These are phyloP conservation scores for Pica pica DNA, from an alignment of 2,113 vertebrate species.

Conservation along the genomic window DNA sequence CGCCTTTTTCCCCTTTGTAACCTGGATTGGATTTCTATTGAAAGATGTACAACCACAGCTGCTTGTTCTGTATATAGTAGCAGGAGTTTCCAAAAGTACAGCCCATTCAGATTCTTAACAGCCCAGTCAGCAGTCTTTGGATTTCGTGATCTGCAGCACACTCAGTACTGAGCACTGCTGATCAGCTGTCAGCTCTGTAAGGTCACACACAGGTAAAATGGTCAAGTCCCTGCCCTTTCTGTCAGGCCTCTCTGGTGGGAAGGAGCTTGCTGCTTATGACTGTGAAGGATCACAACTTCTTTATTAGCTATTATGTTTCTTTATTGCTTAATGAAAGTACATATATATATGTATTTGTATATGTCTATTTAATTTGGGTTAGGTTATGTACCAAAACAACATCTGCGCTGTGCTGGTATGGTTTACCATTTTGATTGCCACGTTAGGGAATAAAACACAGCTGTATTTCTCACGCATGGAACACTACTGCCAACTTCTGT, in stretches of 20 bases:
- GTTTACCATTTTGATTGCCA: not conserved
- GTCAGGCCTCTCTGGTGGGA: not conserved
- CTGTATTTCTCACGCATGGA: not conserved
- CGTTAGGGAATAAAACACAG: not conserved
- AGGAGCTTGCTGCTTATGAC: not conserved
- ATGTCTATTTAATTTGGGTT: not conserved
- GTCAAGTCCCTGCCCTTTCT: slow-evolving; percentile 19
- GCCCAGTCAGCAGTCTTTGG: slow-evolving; percentile 32
- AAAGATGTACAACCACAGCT: slow-evolving; percentile 48
- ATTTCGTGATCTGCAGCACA: slow-evolving; percentile 25
- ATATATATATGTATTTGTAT: not conserved
- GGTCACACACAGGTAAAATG: slow-evolving; percentile 21
- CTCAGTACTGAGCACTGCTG: not conserved
- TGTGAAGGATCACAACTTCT: not conserved
- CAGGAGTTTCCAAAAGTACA: slow-evolving; percentile 51
- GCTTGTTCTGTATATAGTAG: slow-evolving; percentile 52
- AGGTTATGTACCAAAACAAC: not conserved
- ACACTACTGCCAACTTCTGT: not conserved
- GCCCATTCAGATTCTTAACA: slow-evolving; percentile 54
- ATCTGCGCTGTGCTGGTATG: not conserved
- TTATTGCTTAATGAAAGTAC: not conserved
- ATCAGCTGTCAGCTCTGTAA: not conserved
- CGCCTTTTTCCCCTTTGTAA: slow-evolving; percentile 41
- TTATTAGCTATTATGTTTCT: not conserved
- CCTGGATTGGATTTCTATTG: slow-evolving; percentile 36